Conservation (phyloP, 2,113 vertebrate genomes). For the Protobothrops mucrosquamatus region DNA sequence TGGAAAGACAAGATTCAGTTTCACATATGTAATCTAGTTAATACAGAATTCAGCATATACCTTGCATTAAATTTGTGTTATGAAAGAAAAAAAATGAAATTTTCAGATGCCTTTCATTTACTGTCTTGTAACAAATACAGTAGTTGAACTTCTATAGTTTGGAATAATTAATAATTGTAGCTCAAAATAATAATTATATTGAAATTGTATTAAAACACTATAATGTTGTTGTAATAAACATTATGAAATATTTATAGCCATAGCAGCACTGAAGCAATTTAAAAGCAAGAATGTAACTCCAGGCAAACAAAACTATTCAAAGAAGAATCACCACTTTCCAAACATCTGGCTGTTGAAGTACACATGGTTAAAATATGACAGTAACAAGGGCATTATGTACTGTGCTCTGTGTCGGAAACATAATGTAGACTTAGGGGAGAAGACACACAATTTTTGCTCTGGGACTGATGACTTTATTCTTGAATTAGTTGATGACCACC, state of each 20-base stretch:
- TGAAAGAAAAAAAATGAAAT: background rate
- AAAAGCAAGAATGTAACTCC: constrained; percentile 58
- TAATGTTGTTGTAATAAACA: constrained; percentile 31
- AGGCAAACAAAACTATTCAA: constrained; percentile 40
- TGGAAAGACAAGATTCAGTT: background rate
- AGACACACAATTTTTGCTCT: constrained; percentile 60
- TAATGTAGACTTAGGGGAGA: constrained; percentile 58
- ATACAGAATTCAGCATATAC: background rate
- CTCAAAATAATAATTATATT: background rate
- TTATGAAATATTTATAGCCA: constrained; percentile 56
- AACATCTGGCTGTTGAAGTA: constrained; percentile 71
- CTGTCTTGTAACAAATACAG: background rate
- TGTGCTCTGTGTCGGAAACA: constrained; percentile 66
- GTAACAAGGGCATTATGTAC: constrained; percentile 65
- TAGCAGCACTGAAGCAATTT: constrained; percentile 67
- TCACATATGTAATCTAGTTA: background rate
- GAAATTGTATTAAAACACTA: background rate
- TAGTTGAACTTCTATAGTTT: background rate
- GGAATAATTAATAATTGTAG: background rate
- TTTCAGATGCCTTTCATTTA: background rate
- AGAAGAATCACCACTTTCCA: constrained; percentile 60
- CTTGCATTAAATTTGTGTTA: background rate
- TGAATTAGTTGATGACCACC: constrained; percentile 63
- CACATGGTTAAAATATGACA: constrained; percentile 69
- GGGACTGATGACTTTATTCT: constrained; percentile 68